These are phyloP conservation scores for Pentamera pediparva DNA, from an alignment of 53 echinoderm and acorn worm species.

Conservation along the genomic window DNA sequence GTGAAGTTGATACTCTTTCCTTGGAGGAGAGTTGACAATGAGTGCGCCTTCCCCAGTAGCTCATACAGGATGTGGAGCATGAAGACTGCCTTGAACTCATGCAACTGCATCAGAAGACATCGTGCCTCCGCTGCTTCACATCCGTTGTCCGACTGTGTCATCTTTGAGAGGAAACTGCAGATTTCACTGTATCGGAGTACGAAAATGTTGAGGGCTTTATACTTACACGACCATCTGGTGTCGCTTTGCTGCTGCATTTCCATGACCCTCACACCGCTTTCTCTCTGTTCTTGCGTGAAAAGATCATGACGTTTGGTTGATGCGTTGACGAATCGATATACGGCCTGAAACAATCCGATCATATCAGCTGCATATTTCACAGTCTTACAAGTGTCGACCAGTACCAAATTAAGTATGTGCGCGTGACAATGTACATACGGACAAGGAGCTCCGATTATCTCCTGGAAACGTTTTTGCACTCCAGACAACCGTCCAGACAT, in stretches of 20 bases:
- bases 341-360: background rate
- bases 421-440: background rate
- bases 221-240: background rate
- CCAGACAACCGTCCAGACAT: slow-evolving; percentile 1
- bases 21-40: background rate
- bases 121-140: background rate
- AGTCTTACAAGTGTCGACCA: background rate
- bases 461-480: background rate
- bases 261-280: background rate
- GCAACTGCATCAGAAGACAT: background rate
- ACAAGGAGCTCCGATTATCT: background rate
- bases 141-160: background rate
- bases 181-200: background rate
- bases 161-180: background rate
- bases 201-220: background rate
- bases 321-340: background rate
- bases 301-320: background rate
- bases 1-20: background rate
- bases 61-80: slow-evolving; percentile 6
- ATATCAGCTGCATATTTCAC: background rate
- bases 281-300: background rate
- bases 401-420: background rate
- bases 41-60: background rate
- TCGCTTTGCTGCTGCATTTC: background rate
- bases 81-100: slow-evolving; percentile 2